Conservation (phyloP, 2,113 vertebrate species). For the Petroica traversi region DNA sequence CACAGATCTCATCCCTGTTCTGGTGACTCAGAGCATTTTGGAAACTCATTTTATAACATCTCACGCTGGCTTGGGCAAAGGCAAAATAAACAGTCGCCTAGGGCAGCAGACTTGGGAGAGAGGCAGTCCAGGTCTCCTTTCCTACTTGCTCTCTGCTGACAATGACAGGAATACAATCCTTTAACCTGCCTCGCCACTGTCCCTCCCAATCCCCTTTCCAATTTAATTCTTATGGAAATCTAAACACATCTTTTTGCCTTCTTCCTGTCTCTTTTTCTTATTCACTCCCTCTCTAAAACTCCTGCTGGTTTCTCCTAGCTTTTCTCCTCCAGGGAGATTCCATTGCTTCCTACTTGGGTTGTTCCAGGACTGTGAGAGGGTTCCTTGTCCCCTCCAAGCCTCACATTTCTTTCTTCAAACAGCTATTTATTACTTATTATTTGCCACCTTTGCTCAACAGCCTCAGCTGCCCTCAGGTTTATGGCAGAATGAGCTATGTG, state of each 20-base stretch:
- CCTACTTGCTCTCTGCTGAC: background rate
- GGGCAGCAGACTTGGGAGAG: background rate
- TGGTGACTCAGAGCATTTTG: constrained; percentile 47
- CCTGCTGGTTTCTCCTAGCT: background rate
- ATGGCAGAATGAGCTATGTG: background rate
- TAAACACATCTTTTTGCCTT: background rate
- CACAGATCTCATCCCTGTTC: constrained; percentile 21
- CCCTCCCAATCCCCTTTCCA: background rate
- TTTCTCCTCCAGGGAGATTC: background rate
- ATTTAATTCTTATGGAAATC: background rate
- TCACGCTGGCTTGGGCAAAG: constrained; percentile 29
- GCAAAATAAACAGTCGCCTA: constrained; percentile 5
- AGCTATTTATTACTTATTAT: background rate
- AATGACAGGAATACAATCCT: background rate
- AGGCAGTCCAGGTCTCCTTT: background rate
- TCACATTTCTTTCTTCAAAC: background rate
- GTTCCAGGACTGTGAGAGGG: background rate
- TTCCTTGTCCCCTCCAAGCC: background rate
- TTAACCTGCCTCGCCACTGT: background rate
- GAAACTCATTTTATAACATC: constrained; percentile 42
- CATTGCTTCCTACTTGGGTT: background rate
- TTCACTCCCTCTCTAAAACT: background rate
- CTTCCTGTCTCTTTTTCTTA: background rate
- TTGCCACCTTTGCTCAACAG: background rate
- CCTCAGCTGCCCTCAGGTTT: background rate